Conservation (phyloP, 2,113 vertebrate species). For the Balaeniceps rex region DNA sequence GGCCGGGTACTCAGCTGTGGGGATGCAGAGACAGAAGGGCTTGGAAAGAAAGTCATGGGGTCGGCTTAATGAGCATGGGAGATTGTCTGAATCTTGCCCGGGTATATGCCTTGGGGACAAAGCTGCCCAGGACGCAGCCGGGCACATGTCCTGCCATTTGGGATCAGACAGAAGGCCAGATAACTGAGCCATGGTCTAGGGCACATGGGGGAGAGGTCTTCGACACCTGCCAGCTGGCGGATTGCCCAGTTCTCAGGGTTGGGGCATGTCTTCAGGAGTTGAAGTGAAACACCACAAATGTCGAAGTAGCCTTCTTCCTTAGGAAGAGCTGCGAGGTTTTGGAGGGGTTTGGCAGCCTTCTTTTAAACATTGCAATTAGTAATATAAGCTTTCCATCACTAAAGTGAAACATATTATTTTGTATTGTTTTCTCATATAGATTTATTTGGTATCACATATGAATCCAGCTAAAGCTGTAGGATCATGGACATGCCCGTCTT, state of each 20-base stretch:
- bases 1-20: not conserved
- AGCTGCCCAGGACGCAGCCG: not conserved
- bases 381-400: accelerated
- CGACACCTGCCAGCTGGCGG: accelerated
- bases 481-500: accelerated
- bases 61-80: not conserved
- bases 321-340: not conserved
- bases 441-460: not conserved
- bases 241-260: not conserved
- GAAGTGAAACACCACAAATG: not conserved
- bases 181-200: not conserved
- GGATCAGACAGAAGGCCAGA: too few species aligned
- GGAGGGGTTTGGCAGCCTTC: not conserved
- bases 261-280: not conserved
- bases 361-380: not conserved
- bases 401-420: not conserved
- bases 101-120: not conserved
- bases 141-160: too few species aligned
- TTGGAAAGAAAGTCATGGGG: not conserved
- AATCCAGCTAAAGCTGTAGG: not conserved
- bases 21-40: not conserved
- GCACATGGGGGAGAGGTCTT: not conserved
- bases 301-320: not conserved
- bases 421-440: not conserved
- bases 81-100: not conserved